phyloP scores from a whole-genome alignment of 2,113 vertebrate genomes.

The Rhinolophus sinicus region DNA sequence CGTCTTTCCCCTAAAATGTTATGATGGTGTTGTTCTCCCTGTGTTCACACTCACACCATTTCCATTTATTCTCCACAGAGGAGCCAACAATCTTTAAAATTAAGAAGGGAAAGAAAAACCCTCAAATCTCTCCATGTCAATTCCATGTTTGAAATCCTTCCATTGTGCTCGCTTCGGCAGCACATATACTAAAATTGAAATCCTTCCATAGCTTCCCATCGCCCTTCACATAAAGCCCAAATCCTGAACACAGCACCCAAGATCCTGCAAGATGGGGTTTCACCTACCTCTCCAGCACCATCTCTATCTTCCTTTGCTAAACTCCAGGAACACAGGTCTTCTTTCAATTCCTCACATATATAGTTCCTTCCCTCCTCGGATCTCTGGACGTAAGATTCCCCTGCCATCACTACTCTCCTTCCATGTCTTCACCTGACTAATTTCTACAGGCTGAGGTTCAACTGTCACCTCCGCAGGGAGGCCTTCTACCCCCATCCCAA shows the following conservation, averaged over 20 bases:
- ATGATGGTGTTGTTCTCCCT: background rate
- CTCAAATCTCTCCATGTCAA: background rate
- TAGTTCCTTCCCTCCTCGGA: background rate
- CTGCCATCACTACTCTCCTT: background rate
- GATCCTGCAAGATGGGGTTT: background rate
- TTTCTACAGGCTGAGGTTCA: background rate
- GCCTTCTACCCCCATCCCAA: background rate
- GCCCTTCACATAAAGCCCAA: background rate
- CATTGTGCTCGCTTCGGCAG: too few relatives aligned
- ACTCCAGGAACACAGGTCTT: background rate
- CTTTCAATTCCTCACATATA: background rate
- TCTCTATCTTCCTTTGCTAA: background rate
- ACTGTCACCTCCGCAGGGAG: background rate
- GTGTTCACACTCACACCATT: background rate
- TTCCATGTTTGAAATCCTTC: background rate
- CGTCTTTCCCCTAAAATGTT: background rate
- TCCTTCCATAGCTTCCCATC: background rate
- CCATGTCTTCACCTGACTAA: background rate
- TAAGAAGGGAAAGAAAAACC: background rate
- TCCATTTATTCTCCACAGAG: background rate
- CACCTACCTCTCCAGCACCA: background rate
- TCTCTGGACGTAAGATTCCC: background rate
- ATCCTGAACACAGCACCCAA: background rate
- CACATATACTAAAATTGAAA: too few relatives aligned
- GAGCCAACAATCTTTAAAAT: background rate